These are phyloP conservation scores for Brachionus calyciflorus DNA, from an alignment of 1,140 invertebrate species.

Conservation along the genomic window DNA sequence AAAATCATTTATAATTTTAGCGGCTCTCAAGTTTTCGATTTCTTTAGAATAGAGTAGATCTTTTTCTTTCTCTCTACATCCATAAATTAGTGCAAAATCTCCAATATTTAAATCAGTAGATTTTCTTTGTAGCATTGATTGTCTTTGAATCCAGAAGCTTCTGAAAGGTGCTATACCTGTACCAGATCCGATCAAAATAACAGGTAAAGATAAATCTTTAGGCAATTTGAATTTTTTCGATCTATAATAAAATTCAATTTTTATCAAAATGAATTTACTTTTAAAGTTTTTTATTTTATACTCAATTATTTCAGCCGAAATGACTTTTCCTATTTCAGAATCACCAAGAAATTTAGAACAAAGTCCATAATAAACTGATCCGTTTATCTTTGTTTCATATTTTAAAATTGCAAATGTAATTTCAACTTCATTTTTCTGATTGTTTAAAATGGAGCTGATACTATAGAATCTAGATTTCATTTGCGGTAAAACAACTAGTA, in stretches of 20 bases:
- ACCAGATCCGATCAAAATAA: slow-evolving; percentile 41
- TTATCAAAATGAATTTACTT: slow-evolving; percentile 59
- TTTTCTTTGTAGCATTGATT: not conserved
- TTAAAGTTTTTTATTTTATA: slow-evolving; percentile 71
- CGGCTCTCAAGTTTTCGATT: slow-evolving; percentile 71
- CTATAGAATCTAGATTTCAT: slow-evolving; percentile 89
- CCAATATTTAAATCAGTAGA: slow-evolving; percentile 62
- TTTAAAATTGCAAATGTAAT: slow-evolving; percentile 85
- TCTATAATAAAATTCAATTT: slow-evolving; percentile 49
- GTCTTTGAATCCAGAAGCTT: slow-evolving; percentile 17
- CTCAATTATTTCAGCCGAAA: slow-evolving; percentile 73
- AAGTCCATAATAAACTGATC: slow-evolving; percentile 74
- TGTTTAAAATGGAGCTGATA: slow-evolving; percentile 77
- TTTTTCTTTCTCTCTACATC: slow-evolving; percentile 75
- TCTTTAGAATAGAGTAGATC: slow-evolving; percentile 80
- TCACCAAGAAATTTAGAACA: slow-evolving; percentile 80
- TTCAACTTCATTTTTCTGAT: slow-evolving; percentile 73
- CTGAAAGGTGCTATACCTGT: slow-evolving; percentile 42
- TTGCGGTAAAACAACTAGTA: slow-evolving; percentile 77
- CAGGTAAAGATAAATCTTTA: not conserved
- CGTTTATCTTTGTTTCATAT: slow-evolving; percentile 75
- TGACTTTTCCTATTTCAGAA: slow-evolving; percentile 55
- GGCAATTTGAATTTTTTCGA: slow-evolving; percentile 50
- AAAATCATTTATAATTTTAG: slow-evolving; percentile 73
- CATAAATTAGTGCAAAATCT: slow-evolving; percentile 83